These are phyloP conservation scores for Machimus rusticus DNA, from an alignment of 2,888 invertebrate species.

Conservation along the genomic window DNA sequence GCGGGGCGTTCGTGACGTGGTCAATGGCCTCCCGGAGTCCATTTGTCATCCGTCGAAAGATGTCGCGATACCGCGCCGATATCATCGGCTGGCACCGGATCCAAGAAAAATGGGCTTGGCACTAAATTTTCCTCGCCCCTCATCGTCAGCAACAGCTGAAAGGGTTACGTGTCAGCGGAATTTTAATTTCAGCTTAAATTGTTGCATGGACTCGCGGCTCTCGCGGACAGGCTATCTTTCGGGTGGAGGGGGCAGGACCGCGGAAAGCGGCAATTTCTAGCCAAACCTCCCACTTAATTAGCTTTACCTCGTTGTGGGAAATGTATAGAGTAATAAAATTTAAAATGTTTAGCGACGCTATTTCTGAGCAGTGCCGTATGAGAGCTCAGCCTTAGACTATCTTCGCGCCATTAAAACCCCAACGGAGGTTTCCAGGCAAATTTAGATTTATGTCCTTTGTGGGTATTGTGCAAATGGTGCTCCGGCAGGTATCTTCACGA, in stretches of 20 bases:
- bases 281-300: background rate
- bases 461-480: background rate
- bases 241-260: background rate
- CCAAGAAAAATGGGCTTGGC: constrained; percentile 15
- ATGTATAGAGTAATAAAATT: background rate
- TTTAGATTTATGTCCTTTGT: background rate
- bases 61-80: background rate
- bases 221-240: background rate
- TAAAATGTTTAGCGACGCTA: background rate
- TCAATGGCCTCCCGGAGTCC: background rate
- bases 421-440: background rate
- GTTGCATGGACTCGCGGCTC: background rate
- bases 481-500: background rate
- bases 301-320: background rate
- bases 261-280: background rate
- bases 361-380: background rate
- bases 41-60: background rate
- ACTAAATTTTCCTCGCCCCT: background rate
- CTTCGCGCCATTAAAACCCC: background rate
- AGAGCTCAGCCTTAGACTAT: background rate
- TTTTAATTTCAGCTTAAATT: background rate
- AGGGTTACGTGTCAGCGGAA: background rate
- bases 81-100: background rate
- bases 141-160: background rate
- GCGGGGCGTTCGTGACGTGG: constrained; percentile 9